Conservation (phyloP, 2,113 vertebrate genomes). For the Onychostruthus taczanowskii region DNA sequence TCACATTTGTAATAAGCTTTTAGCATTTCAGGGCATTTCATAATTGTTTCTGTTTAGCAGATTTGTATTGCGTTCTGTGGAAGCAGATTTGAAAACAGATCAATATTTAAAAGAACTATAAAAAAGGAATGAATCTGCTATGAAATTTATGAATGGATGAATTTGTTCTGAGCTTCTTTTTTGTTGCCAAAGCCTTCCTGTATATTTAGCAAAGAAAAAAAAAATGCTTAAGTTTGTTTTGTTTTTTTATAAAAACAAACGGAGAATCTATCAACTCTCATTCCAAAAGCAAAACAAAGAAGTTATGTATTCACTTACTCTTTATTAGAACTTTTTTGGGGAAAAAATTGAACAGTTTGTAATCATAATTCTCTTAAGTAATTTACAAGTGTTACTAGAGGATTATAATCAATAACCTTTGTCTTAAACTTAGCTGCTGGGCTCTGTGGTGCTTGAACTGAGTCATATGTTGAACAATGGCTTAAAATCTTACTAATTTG, state of each 20-base stretch:
- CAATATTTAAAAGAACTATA: not conserved
- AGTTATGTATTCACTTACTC: not conserved
- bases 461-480: accelerated
- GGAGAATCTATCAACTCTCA: not conserved
- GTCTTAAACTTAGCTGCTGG: not conserved
- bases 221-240: not conserved
- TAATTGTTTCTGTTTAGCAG: not conserved
- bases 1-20: not conserved
- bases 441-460: not conserved
- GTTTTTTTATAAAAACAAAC: not conserved
- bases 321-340: not conserved
- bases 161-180: not conserved
- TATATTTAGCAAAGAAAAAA: not conserved
- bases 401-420: not conserved
- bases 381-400: not conserved
- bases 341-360: not conserved
- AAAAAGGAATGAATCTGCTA: not conserved
- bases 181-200: not conserved
- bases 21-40: not conserved
- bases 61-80: not conserved
- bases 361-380: not conserved
- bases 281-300: not conserved
- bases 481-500: not conserved
- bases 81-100: not conserved
- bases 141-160: not conserved